Conservation (phyloP, 2,888 invertebrate species). For the Aphodius sticticus region DNA sequence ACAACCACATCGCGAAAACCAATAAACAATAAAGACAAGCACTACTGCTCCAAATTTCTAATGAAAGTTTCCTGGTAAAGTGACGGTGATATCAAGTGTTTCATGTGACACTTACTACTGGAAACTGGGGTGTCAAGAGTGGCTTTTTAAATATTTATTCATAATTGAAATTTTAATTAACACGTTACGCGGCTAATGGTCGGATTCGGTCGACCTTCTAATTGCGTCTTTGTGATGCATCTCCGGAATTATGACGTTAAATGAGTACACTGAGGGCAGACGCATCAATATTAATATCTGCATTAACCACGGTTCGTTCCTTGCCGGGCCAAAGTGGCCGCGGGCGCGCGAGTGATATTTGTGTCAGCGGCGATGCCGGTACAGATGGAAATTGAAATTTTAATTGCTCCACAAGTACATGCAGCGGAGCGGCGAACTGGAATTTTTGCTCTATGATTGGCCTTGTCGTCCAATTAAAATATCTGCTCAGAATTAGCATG, state of each 20-base stretch:
- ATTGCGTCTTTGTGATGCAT: background rate
- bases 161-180: background rate
- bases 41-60: no score
- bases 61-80: no score
- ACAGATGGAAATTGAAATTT: slow-evolving; percentile 4
- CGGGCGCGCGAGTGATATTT: slow-evolving; percentile 4
- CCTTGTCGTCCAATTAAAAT: slow-evolving; percentile 4
- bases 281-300: slow-evolving; percentile 4
- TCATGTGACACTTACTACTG: no score
- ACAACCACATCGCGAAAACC: no score
- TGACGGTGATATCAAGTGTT: no score
- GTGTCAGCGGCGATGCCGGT: background rate
- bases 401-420: background rate
- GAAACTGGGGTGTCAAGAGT: no score
- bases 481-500: background rate
- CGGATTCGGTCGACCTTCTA: background rate
- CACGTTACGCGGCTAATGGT: background rate
- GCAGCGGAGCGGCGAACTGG: background rate
- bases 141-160: no score
- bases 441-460: slow-evolving; percentile 4
- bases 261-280: background rate
- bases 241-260: background rate
- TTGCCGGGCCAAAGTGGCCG: background rate
- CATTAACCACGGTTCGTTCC: background rate
- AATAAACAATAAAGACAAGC: no score